A percentile compares a stretch with the other conserved stretches of the same genome.
phyloP scores from a whole-genome alignment of 2,797 vertebrate species.

The Falco naumanni region DNA sequence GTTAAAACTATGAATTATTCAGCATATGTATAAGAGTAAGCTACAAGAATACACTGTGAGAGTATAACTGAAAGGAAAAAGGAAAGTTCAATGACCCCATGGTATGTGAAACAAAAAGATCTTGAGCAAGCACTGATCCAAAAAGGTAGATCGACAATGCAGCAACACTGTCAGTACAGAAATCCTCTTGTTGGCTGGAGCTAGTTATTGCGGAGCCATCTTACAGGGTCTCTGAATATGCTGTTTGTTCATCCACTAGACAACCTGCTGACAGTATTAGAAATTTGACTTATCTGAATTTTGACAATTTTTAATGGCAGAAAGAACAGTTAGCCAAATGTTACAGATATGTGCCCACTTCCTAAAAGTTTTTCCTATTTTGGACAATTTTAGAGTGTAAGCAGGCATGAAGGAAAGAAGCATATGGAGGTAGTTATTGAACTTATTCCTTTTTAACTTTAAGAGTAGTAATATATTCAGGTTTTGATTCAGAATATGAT shows the following conservation, averaged over 20 bases:
- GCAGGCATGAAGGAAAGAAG: background rate
- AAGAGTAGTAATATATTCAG: background rate
- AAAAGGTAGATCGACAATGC: background rate
- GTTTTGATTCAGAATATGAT: background rate
- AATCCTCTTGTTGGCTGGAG: background rate
- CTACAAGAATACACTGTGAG: background rate
- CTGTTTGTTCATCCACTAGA: background rate
- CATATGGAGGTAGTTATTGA: background rate
- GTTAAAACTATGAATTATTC: background rate
- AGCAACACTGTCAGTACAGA: background rate
- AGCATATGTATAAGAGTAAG: background rate
- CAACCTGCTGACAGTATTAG: background rate
- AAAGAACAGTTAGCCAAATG: background rate
- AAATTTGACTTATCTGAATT: background rate
- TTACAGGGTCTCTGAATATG: background rate
- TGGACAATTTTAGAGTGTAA: background rate
- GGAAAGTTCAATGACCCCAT: background rate
- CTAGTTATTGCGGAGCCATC: background rate
- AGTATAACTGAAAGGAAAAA: background rate
- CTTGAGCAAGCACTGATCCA: background rate
- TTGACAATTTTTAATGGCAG: background rate
- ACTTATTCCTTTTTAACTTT: background rate
- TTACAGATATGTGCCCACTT: background rate
- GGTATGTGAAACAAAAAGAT: background rate
- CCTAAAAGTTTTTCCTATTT: background rate